These are phyloP conservation scores for Troilus luridus DNA, from an alignment of 2,888 invertebrate species.

Conservation along the genomic window DNA sequence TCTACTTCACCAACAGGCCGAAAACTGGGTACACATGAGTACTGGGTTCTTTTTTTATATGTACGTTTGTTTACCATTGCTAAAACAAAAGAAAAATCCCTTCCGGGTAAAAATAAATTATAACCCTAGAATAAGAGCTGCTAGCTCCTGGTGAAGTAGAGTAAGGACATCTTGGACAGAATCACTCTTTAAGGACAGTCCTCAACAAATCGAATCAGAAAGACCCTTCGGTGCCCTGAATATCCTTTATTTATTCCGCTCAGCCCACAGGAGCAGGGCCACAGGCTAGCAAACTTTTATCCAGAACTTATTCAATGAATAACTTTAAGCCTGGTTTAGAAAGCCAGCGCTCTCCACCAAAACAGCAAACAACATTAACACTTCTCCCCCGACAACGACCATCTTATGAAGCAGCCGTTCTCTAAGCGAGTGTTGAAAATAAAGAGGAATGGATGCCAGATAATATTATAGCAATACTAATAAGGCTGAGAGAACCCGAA, in stretches of 20 bases:
- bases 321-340: not conserved
- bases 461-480: no score
- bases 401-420: not conserved
- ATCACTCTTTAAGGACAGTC: not conserved
- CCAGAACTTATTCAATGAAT: constrained; percentile 14
- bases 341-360: not conserved
- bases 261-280: not conserved
- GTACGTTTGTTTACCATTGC: no score
- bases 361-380: not conserved
- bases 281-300: not conserved
- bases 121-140: not conserved
- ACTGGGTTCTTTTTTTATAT: no score
- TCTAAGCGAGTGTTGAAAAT: no score
- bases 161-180: not conserved
- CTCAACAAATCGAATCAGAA: not conserved
- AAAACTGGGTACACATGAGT: no score
- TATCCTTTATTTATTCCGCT: not conserved
- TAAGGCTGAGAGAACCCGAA: no score
- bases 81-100: not conserved
- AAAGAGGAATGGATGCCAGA: no score
- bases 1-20: no score
- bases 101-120: not conserved
- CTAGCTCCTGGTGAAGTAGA: not conserved
- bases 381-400: not conserved
- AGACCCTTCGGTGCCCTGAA: not conserved